phyloP scores from a whole-genome alignment of 2,888 invertebrate genomes.

The Unio delphinus region DNA sequence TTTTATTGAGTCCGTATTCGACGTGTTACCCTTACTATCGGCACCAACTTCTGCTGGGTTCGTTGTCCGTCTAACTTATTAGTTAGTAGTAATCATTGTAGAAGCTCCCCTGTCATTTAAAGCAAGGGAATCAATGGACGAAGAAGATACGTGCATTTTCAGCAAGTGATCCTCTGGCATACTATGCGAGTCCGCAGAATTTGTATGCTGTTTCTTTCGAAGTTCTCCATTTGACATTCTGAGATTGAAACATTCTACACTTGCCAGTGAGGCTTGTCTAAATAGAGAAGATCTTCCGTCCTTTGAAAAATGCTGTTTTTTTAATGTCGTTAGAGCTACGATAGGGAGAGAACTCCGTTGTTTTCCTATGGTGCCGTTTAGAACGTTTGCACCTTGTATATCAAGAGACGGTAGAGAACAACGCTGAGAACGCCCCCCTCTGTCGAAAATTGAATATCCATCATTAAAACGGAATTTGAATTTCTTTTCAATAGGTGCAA shows the following conservation, averaged over 20 bases:
- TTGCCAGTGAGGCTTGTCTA: constrained; percentile 22
- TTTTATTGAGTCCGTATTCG: no score
- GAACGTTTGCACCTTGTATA: constrained; percentile 30
- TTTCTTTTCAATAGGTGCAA: constrained; percentile 56
- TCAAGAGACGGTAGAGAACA: constrained; percentile 30
- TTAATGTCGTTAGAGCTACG: constrained; percentile 23
- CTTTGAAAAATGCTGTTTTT: constrained; percentile 32
- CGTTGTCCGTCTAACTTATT: no score
- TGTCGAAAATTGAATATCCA: constrained; percentile 18
- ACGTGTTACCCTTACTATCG: no score
- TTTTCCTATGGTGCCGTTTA: constrained; percentile 9
- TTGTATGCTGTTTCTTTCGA: constrained; percentile 15
- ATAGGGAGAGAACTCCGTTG: constrained; percentile 22
- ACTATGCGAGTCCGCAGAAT: constrained; percentile 24
- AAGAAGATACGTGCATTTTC: no score
- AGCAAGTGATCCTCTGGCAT: constrained; percentile 25
- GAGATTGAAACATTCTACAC: constrained; percentile 12
- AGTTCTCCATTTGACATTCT: constrained; percentile 26
- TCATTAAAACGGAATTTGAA: constrained; percentile 58
- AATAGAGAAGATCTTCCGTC: constrained; percentile 1
- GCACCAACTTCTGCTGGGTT: no score
- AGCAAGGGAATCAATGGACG: no score
- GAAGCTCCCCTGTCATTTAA: no score
- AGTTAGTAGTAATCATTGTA: no score
- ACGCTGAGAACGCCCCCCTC: constrained; percentile 16